Base-by-base conservation (phyloP, 1,140 invertebrate species). In the Ips typographus region DNA sequence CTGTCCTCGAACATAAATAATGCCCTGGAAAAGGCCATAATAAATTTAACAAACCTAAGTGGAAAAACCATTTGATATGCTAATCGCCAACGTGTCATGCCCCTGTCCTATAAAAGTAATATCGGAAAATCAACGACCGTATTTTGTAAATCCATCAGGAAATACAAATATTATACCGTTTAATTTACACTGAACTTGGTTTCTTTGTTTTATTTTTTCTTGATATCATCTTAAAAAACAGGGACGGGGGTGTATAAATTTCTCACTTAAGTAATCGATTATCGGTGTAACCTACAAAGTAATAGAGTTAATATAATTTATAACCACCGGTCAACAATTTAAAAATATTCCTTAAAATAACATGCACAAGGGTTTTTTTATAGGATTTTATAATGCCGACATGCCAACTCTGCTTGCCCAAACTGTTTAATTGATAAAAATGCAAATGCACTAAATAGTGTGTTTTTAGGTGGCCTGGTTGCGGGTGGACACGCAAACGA, bases 401-500 rank as follows among this genome's bases (percentile, higher is more conserved):
- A 55, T 55, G 53, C 53, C 38, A 55, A 55, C 53, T 37, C 38
- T 55, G 38, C 38, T 22, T 55, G 22, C 22, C n/a, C 53, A 55
- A 55, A 37, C 22, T 47, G 44, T n/a, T 55, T 49, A 61, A 61
- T 61, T 61, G 59, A 61, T 61, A 61, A 49, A 61, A 61, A 53
- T 67, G 42, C 65, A 49, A 57, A 67, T 67, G 36, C 55, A 59
- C 44, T 51, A 67, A 55, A 64, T 40, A 40, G 42, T 40, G 42
- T 47, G 47, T 74, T 85, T 82, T 2, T 78, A 95, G 94, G 93
- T 96, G 71, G 94, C 94, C 65, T 95, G 94, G 92, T 82, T 96
- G 62, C 85, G 92, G 69, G 92, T 95, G 64, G 94, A 96, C 82
- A 96, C 94, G 55, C 94, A 96, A 82, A 94, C 94, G 2, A 95